Percentiles rank a stretch among this genome's conserved stretches.
These are phyloP conservation scores for Pseudomugil gertrudae DNA, from an alignment of 2,797 vertebrate species.

Conservation along the genomic window DNA sequence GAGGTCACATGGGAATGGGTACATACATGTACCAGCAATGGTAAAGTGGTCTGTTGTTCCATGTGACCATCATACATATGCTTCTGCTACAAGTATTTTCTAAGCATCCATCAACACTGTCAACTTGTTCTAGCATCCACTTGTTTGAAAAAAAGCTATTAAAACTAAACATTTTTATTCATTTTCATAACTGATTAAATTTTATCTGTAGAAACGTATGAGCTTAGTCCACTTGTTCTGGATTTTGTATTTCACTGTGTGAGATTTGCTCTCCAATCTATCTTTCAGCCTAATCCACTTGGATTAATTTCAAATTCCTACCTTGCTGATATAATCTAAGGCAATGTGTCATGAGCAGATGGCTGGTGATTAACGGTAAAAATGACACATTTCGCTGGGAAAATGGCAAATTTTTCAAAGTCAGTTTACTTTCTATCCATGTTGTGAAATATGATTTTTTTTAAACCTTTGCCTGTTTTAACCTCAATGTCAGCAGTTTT, in stretches of 20 bases:
- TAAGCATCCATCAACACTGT: not conserved
- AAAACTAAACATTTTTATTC: not conserved
- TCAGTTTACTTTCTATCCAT: not conserved
- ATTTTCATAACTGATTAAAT: not conserved
- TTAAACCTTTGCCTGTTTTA: not conserved
- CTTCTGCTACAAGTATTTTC: not conserved
- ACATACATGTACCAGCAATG: conserved; percentile 2
- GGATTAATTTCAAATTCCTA: conserved; percentile 76
- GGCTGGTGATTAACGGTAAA: conserved; percentile 52
- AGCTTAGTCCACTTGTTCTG: conserved; percentile 20
- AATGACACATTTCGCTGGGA: conserved; percentile 22
- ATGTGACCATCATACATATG: not conserved
- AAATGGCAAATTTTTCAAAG: conserved; percentile 17
- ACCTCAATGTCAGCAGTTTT: not conserved
- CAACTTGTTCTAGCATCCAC: not conserved
- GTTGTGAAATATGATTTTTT: not conserved
- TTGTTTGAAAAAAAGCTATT: not conserved
- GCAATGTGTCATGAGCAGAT: conserved; percentile 70
- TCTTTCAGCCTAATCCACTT: conserved; percentile 72
- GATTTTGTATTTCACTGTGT: conserved; percentile 27
- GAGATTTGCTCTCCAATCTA: conserved; percentile 64
- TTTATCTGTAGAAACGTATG: conserved; percentile 12
- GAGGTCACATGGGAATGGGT: not conserved
- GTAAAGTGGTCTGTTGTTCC: not conserved
- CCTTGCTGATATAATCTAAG: conserved; percentile 66